These are phyloP conservation scores for Pharmacophagus antenor DNA, from an alignment of 2,888 invertebrate genomes.

Conservation along the genomic window DNA sequence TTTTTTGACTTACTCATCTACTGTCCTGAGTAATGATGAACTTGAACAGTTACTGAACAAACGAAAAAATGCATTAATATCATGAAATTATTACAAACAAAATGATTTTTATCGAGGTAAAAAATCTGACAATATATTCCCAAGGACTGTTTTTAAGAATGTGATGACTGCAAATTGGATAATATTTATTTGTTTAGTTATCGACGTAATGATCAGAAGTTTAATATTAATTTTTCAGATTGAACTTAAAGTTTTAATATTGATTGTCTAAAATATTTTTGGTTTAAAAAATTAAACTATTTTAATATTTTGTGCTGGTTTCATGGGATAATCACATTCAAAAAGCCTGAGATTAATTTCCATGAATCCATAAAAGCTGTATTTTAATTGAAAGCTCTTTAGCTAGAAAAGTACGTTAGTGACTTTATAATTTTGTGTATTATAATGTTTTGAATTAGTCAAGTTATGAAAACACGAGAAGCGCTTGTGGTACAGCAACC, in stretches of 20 bases:
- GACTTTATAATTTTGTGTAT: too few species aligned
- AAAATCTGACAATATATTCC: not conserved
- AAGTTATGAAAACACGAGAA: too few species aligned
- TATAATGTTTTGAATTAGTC: conserved; percentile 6
- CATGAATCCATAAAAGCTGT: too few species aligned
- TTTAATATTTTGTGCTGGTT: too few species aligned
- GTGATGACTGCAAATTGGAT: not conserved
- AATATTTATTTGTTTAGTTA: not conserved
- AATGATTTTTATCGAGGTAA: not conserved
- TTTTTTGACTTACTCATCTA: conserved; percentile 39
- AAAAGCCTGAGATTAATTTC: too few species aligned
- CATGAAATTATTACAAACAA: conserved; percentile 5
- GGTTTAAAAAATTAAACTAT: too few species aligned
- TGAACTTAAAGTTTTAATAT: too few species aligned
- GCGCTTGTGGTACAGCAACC: not conserved
- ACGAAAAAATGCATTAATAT: conserved; percentile 39
- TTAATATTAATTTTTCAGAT: not conserved
- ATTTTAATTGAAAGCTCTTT: too few species aligned
- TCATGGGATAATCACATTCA: too few species aligned
- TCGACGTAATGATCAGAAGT: not conserved
- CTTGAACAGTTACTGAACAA: conserved; percentile 41
- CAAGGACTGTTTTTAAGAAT: not conserved
- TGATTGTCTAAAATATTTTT: too few species aligned
- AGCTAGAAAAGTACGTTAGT: too few species aligned
- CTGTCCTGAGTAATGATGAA: conserved; percentile 39